Evolutionary conservation across 2,888 invertebrate species (phyloP).

Genomic region (Criorhina ranunculi): DNA sequence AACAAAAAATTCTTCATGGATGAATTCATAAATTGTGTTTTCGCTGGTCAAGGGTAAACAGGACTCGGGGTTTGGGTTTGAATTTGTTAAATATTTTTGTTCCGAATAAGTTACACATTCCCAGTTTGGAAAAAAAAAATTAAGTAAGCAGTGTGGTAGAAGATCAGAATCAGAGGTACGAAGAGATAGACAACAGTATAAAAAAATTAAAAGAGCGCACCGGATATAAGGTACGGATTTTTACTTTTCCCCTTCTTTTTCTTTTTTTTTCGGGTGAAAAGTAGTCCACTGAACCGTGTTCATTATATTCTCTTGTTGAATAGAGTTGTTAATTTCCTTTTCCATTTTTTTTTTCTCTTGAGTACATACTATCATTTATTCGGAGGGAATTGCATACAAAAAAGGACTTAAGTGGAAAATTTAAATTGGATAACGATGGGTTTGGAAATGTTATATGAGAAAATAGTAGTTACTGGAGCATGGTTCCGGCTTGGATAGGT

Average conservation of each 20-base stretch:
- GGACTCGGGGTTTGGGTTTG: constrained; percentile 28
- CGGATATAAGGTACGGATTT: constrained; percentile 26
- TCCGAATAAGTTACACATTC: constrained; percentile 69
- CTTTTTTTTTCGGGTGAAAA: constrained; percentile 31
- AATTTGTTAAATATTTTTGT: constrained; percentile 61
- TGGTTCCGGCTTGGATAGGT: background rate
- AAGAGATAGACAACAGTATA: constrained; percentile 28
- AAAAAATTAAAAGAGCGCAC: constrained; percentile 37
- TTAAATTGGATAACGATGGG: constrained; percentile 62
- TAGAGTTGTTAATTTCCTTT: constrained; percentile 63
- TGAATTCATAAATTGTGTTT: constrained; percentile 73
- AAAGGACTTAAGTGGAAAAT: constrained; percentile 62
- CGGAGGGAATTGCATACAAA: constrained; percentile 41
- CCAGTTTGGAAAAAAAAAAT: constrained; percentile 13
- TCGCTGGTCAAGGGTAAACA: constrained; percentile 57
- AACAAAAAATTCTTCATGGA: constrained; percentile 69
- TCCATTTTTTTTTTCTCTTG: constrained; percentile 14
- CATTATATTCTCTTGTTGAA: constrained; percentile 73
- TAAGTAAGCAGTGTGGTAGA: constrained; percentile 1
- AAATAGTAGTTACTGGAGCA: constrained; percentile 9
- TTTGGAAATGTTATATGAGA: constrained; percentile 18
- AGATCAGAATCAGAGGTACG: background rate
- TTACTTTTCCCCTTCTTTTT: background rate
- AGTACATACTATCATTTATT: constrained; percentile 40
- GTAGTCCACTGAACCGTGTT: constrained; percentile 72